Conservation (phyloP, 23 tunicate genomes). For the Trididemnum miniatum region DNA sequence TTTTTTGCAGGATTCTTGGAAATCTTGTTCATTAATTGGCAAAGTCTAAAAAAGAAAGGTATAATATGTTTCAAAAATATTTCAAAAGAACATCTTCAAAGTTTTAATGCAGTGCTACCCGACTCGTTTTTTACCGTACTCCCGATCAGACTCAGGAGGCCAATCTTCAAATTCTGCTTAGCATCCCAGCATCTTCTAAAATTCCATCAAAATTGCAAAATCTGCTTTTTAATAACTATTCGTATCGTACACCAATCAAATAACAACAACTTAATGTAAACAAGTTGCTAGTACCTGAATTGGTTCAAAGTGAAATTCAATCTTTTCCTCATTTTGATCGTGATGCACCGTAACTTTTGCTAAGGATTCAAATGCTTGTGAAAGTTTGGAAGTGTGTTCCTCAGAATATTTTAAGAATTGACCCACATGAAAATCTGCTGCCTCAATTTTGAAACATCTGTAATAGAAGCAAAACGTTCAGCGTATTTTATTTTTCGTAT, state of each 20-base stretch:
- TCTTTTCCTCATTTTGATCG: neutral
- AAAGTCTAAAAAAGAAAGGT: neutral
- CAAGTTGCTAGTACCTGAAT: neutral
- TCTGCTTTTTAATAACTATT: too few relatives aligned
- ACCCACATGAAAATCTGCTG: neutral
- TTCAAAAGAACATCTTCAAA: neutral
- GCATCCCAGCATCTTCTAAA: neutral
- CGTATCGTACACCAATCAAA: too few relatives aligned
- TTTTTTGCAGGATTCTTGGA: neutral
- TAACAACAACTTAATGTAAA: too few relatives aligned
- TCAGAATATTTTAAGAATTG: neutral
- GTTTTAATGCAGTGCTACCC: neutral
- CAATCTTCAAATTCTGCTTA: too few relatives aligned
- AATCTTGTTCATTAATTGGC: neutral
- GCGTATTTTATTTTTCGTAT: too few relatives aligned
- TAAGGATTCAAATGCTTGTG: neutral
- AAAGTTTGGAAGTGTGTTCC: neutral
- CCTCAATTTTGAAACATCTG: neutral
- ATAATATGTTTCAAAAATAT: too few relatives aligned
- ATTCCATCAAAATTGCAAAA: neutral
- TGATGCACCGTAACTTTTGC: neutral
- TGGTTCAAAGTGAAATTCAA: neutral
- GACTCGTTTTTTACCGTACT: too few relatives aligned
- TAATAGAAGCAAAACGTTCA: too few relatives aligned
- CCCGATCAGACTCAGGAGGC: neutral